These are phyloP conservation scores for Betta splendens DNA, from an alignment of 2,797 vertebrate genomes.

Conservation along the genomic window DNA sequence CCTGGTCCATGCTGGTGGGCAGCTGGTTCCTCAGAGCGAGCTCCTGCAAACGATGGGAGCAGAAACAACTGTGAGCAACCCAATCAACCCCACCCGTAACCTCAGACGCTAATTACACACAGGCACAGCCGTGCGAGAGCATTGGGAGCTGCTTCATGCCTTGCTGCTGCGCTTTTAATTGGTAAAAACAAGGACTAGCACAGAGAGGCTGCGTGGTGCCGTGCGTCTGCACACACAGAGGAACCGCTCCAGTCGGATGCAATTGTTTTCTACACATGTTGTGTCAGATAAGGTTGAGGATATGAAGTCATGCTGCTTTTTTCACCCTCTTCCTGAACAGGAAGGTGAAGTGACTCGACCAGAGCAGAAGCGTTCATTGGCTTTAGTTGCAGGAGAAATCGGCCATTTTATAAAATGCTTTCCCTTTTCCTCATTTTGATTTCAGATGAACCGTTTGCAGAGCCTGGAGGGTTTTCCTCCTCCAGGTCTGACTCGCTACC, in stretches of 20 bases:
- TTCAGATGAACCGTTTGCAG: neutral
- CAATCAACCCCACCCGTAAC: slow-evolving; percentile 33
- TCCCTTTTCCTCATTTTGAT: neutral
- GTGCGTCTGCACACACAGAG: slow-evolving; percentile 46
- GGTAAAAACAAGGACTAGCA: slow-evolving; percentile 27
- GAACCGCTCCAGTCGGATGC: slow-evolving; percentile 56
- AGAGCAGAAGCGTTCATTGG: slow-evolving; percentile 25
- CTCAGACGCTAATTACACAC: slow-evolving; percentile 43
- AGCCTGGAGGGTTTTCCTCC: slow-evolving; percentile 27
- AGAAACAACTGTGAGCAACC: slow-evolving; percentile 36
- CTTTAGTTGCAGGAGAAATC: slow-evolving; percentile 19
- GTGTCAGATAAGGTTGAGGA: slow-evolving; percentile 65
- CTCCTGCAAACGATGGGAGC: slow-evolving; percentile 81
- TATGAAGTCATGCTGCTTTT: slow-evolving; percentile 63
- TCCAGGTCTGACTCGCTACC: slow-evolving; percentile 35
- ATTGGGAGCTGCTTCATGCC: slow-evolving; percentile 1
- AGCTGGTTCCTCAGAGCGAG: slow-evolving; percentile 95
- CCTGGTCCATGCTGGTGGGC: slow-evolving; percentile 94
- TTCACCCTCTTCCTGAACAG: slow-evolving; percentile 50
- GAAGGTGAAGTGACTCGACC: slow-evolving; percentile 35
- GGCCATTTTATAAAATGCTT: neutral
- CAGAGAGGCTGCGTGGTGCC: slow-evolving; percentile 30
- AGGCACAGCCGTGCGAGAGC: slow-evolving; percentile 32
- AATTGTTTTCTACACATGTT: slow-evolving; percentile 71
- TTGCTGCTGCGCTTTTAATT: slow-evolving; percentile 27